Conservation (phyloP, 2,888 invertebrate species). For the Rhogogaster chlorosoma region DNA sequence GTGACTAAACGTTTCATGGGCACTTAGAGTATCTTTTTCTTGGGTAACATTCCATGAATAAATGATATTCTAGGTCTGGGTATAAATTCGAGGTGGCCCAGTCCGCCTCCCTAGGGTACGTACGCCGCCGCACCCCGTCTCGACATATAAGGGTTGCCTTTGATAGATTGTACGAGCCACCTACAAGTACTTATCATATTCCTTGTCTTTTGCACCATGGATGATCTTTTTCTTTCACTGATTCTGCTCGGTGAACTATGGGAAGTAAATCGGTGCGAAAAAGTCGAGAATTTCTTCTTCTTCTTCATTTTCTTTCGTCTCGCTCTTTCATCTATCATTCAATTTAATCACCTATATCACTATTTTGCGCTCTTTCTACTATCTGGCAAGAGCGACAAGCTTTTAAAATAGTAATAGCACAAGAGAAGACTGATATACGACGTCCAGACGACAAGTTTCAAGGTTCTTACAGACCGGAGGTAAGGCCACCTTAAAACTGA, state of each 20-base stretch:
- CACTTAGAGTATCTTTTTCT: conserved; percentile 74
- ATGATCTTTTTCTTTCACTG: not conserved
- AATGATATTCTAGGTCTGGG: conserved; percentile 70
- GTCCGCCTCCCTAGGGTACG: conserved; percentile 67
- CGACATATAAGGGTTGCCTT: conserved; percentile 41
- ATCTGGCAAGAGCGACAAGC: not conserved
- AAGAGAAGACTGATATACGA: conserved; percentile 55
- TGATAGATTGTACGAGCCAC: conserved; percentile 38
- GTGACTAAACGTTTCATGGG: conserved; percentile 76
- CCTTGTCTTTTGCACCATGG: not conserved
- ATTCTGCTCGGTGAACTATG: not conserved
- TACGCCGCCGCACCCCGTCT: conserved; percentile 16
- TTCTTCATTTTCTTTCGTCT: not conserved
- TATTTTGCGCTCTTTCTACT: not conserved
- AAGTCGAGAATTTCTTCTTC: not conserved
- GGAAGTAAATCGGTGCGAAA: not conserved
- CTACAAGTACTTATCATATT: conserved; percentile 34
- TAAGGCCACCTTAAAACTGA: conserved; percentile 4
- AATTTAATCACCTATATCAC: not conserved
- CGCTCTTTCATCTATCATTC: not conserved
- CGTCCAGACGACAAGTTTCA: conserved; percentile 47
- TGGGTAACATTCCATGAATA: conserved; percentile 75
- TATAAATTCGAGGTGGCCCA: conserved; percentile 76
- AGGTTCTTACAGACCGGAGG: not conserved
- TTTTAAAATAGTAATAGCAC: conserved; percentile 55